A percentile compares a stretch with the other conserved stretches of the same genome.
These are phyloP conservation scores for Bombus ignitus DNA, from an alignment of 1,140 invertebrate genomes.

Conservation along the genomic window DNA sequence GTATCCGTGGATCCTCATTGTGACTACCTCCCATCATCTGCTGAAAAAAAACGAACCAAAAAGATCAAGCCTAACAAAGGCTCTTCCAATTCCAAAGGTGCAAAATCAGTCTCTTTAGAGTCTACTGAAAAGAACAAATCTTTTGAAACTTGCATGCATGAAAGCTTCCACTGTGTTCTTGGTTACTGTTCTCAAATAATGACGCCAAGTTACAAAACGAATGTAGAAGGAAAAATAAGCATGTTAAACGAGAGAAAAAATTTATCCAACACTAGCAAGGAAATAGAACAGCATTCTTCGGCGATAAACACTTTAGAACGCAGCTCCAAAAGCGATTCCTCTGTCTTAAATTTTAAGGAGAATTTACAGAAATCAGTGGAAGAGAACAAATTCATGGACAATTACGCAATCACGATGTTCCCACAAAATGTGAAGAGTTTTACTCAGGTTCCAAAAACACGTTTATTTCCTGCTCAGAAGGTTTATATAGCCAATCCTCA, in stretches of 20 bases:
- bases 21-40: constrained; percentile 26
- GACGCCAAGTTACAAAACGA: constrained; percentile 56
- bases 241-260: constrained; percentile 2
- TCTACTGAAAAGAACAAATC: constrained; percentile 3
- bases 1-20: constrained; percentile 62
- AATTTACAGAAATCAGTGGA: constrained; percentile 31
- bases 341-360: not conserved
- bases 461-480: constrained; percentile 11
- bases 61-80: not conserved
- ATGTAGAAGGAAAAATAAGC: constrained; percentile 51
- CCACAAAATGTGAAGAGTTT: constrained; percentile 16
- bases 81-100: not conserved
- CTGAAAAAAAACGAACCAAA: constrained; percentile 14
- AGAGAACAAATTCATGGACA: constrained; percentile 23
- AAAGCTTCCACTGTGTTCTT: constrained; percentile 71
- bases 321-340: not conserved
- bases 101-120: not conserved
- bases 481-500: constrained; percentile 43
- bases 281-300: not conserved
- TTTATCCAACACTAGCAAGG: not conserved
- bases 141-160: constrained; percentile 71
- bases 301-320: not conserved
- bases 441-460: constrained; percentile 6
- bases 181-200: constrained; percentile 69
- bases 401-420: constrained; percentile 6